phyloP scores from a whole-genome alignment of 2,113 vertebrate species.

The Steatornis caripensis region DNA sequence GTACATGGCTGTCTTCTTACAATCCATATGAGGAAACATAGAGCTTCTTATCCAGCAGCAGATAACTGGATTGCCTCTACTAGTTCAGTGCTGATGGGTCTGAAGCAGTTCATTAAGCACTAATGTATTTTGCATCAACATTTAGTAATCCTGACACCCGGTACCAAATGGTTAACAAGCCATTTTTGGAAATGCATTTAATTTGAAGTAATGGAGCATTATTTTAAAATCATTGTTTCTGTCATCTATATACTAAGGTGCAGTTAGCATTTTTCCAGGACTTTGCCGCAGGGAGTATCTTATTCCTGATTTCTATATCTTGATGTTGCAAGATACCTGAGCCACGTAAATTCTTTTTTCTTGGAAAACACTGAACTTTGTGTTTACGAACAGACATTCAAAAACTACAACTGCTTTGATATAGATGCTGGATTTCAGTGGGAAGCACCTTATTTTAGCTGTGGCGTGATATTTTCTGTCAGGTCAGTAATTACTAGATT shows the following conservation, averaged over 20 bases:
- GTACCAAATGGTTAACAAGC: slow-evolving; percentile 1
- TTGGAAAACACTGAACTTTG: neutral
- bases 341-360: neutral
- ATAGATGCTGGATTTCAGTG: neutral
- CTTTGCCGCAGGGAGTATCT: neutral
- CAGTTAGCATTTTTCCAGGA: neutral
- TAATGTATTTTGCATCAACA: slow-evolving; percentile 10
- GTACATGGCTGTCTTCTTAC: neutral
- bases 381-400: neutral
- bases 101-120: slow-evolving; percentile 33
- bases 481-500: slow-evolving; percentile 56
- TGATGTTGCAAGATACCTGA: neutral
- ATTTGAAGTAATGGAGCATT: neutral
- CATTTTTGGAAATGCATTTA: neutral
- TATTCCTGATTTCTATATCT: neutral
- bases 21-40: neutral
- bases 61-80: slow-evolving; percentile 16
- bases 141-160: neutral
- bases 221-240: neutral
- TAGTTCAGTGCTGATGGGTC: slow-evolving; percentile 5
- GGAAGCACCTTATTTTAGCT: slow-evolving; percentile 35
- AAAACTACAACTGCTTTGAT: slow-evolving; percentile 1
- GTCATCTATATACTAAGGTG: neutral
- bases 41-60: slow-evolving; percentile 1
- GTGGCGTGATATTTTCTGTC: slow-evolving; percentile 32